Base-by-base conservation (phyloP, 2,113 vertebrate species). In the Trichomycterus rosablanca region DNA sequence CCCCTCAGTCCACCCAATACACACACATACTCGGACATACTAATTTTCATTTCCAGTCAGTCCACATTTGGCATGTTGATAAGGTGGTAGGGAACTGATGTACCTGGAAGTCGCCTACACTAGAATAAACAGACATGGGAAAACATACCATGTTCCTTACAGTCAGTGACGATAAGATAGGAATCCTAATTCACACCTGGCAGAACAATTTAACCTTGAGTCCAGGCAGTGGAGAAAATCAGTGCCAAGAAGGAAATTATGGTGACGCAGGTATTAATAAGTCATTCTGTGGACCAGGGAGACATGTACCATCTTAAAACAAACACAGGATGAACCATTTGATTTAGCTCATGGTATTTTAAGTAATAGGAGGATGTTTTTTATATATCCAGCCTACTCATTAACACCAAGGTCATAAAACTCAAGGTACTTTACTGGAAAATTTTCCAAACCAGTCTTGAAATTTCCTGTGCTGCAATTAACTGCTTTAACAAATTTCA, bases 271-370 rank as follows among this genome's bases (percentile, higher is more conserved):
- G 65, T 54, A 49, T 3, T 18, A 44, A 68, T 66, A 53, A 67
- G 11, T 59, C 35, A 14, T 65, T 48, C 10, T 37, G 62, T 39
- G 59, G 54, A 45, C 60, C 82, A 81, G 84, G 84, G 86, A 84
- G 73, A 57, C 52, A 63, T 59, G n/a, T 16, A 46, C 28, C 22
- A 18, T 18, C n/a, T 28, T 50, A 46, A 45, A 9, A 72, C 24
- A 54, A 52, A 68, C 68, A 61, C 30, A 71, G 51, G 74, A 73
- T 68, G 55, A 19, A 60, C n/a, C 18, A 15, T 37, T 71, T 63
- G 61, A 59, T 22, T 7, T 3, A 54, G 44, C 59, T 75, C 67
- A 55, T 50, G 32, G 18, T 67, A 23, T 84, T 78, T 82, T 83
- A 81, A 75, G 72, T 65, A 69, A 64, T 67, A 53, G 55, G 32